A percentile compares a stretch with the other conserved stretches of the same genome.
These are phyloP conservation scores for Phymanthus crucifer DNA, from an alignment of 92 coral and sea anemone species.

Conservation along the genomic window DNA sequence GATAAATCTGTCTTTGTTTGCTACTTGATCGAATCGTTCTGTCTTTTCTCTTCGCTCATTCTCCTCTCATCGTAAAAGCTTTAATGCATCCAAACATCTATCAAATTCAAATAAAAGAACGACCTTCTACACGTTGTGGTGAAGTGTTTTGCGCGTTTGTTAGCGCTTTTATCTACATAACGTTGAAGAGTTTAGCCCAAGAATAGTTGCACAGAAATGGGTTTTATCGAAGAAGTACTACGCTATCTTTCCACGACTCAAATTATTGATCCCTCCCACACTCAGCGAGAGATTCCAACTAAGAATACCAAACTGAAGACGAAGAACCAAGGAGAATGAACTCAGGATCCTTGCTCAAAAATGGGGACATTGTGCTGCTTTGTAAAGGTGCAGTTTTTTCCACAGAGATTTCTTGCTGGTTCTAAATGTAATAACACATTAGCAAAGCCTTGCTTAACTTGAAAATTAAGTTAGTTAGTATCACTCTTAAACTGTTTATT, in stretches of 20 bases:
- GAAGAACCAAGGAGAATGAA: background rate
- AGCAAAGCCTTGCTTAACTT: background rate
- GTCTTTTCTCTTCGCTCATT: conserved; percentile 39
- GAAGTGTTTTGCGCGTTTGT: conserved; percentile 28
- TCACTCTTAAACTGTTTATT: background rate
- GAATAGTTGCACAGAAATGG: background rate
- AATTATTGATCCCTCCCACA: conserved; percentile 8
- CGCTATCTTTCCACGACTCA: conserved; percentile 24
- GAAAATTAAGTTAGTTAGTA: background rate
- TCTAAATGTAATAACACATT: background rate
- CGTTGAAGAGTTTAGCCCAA: conserved; percentile 19
- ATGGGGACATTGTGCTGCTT: background rate
- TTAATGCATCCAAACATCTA: conserved; percentile 38
- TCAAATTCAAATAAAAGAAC: conserved; percentile 27
- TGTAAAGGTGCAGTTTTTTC: background rate
- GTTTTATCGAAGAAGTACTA: background rate
- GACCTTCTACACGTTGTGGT: conserved; percentile 28
- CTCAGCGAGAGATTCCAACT: conserved; percentile 21
- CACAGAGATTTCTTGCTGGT: conserved; percentile 6
- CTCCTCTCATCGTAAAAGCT: conserved; percentile 40
- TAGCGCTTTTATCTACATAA: conserved; percentile 18
- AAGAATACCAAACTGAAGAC: conserved; percentile 7
- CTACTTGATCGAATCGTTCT: conserved; percentile 43
- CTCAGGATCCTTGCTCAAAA: background rate
- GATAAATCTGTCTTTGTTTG: conserved; percentile 37